phyloP scores from a whole-genome alignment of 2,888 invertebrate genomes.

The Litoditis marina region DNA sequence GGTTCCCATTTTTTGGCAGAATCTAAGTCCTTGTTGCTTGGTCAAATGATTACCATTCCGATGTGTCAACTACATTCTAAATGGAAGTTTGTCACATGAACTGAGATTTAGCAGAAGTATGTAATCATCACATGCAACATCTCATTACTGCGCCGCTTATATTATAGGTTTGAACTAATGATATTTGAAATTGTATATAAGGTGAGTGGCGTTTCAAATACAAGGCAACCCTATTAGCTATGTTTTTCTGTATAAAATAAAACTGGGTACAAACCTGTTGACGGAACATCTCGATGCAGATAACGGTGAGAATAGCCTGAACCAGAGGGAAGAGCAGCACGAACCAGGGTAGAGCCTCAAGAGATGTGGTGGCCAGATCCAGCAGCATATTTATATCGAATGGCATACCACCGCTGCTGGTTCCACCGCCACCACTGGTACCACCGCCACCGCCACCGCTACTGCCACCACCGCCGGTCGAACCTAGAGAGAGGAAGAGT shows the following conservation, averaged over 20 bases:
- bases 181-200: neutral
- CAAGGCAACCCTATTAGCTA: neutral
- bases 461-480: neutral
- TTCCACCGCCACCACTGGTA: neutral
- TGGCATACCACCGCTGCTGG: neutral
- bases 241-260: neutral
- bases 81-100: no score
- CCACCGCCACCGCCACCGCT: neutral
- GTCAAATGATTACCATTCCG: no score
- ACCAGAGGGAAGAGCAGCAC: slow-evolving; percentile 43
- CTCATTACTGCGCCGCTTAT: no score
- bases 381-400: slow-evolving; percentile 15
- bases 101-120: no score
- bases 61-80: no score
- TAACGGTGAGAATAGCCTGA: slow-evolving; percentile 29
- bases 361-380: slow-evolving; percentile 29
- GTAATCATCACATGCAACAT: no score
- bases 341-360: slow-evolving; percentile 40
- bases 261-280: slow-evolving; percentile 31
- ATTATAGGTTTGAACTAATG: neutral
- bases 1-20: no score
- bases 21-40: no score
- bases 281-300: slow-evolving; percentile 33
- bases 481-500: neutral
- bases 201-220: neutral